phyloP scores from a whole-genome alignment of 2,888 invertebrate species.

The Tinea trinotella region DNA sequence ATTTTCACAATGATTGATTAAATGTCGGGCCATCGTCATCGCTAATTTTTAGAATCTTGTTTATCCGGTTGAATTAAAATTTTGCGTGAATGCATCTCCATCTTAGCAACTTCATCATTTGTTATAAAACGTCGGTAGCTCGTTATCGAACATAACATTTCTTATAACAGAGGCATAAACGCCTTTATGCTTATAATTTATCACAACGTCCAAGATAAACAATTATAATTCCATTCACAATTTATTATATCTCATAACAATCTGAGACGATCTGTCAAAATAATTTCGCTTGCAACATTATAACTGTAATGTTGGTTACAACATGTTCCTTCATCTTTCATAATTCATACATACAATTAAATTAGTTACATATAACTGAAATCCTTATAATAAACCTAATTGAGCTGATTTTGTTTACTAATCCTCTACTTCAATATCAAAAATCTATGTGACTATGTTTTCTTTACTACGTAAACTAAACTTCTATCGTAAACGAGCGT shows the following conservation, averaged over 20 bases:
- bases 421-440: background rate
- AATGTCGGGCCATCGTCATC: constrained; percentile 24
- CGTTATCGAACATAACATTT: constrained; percentile 15
- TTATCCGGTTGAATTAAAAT: background rate
- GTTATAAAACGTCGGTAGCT: constrained; percentile 13
- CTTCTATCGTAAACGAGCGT: background rate
- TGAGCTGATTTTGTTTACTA: background rate
- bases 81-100: background rate
- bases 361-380: background rate
- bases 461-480: background rate
- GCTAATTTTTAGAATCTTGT: constrained; percentile 16
- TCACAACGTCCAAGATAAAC: constrained; percentile 27
- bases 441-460: constrained; percentile 7
- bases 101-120: constrained; percentile 7
- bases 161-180: constrained; percentile 33
- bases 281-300: constrained; percentile 30
- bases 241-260: constrained; percentile 33
- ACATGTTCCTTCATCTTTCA: background rate
- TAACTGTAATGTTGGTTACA: background rate
- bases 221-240: constrained; percentile 17
- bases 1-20: constrained; percentile 45
- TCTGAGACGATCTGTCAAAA: constrained; percentile 50
- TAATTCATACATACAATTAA: background rate
- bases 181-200: constrained; percentile 40
- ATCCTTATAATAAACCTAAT: background rate